These are phyloP conservation scores for Penelope pileata DNA, from an alignment of 2,113 vertebrate genomes.

Conservation along the genomic window DNA sequence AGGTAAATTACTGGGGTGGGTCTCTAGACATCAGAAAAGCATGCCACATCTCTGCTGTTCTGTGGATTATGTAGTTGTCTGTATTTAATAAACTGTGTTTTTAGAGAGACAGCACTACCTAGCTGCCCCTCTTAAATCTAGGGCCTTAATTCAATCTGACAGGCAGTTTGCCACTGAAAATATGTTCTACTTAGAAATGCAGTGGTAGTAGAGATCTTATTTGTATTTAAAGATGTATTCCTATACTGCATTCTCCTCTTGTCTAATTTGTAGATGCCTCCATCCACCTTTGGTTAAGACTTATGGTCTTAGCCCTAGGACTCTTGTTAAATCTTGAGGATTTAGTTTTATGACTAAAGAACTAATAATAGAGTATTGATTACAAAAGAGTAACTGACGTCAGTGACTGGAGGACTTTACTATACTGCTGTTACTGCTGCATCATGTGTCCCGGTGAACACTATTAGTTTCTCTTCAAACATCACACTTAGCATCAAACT, in stretches of 20 bases:
- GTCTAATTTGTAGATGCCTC: neutral
- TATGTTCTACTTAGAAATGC: neutral
- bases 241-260: neutral
- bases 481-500: neutral
- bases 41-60: neutral
- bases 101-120: neutral
- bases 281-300: neutral
- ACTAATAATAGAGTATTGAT: neutral
- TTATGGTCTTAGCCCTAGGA: neutral
- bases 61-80: neutral
- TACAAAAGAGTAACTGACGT: neutral
- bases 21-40: neutral
- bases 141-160: neutral
- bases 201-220: neutral
- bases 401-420: neutral
- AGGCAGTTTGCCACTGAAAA: neutral
- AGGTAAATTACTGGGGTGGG: neutral
- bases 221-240: neutral
- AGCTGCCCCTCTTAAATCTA: neutral
- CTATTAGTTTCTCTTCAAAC: conserved; percentile 18
- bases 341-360: conserved; percentile 36
- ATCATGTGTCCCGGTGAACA: neutral
- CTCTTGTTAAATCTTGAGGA: neutral
- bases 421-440: neutral
- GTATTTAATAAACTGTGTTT: neutral